Evolutionary conservation across 1,140 invertebrate species (phyloP).

Genomic region (Intoshia linei): DNA sequence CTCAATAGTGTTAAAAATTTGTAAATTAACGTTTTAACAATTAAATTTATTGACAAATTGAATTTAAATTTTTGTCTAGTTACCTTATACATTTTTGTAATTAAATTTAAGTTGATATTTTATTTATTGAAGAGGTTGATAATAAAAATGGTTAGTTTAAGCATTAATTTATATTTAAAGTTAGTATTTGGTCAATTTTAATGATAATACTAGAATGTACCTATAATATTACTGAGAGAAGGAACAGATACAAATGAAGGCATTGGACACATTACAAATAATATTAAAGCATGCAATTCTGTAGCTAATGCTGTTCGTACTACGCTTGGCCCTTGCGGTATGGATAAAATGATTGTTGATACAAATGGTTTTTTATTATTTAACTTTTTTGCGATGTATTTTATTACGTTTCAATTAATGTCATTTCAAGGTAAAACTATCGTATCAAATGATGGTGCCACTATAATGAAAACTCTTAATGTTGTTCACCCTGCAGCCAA

Average conservation of each 20-base stretch:
- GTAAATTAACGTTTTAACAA: no score
- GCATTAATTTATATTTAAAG: no score
- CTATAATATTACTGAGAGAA: constrained; percentile 84
- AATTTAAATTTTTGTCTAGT: no score
- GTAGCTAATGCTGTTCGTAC: constrained; percentile 76
- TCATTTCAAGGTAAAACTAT: constrained; percentile 40
- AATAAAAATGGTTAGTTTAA: no score
- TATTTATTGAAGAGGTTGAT: no score
- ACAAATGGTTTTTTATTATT: neutral
- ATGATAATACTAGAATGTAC: constrained; percentile 64
- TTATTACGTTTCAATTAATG: neutral
- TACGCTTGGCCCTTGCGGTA: constrained; percentile 77
- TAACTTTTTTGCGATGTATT: neutral
- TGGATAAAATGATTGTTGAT: constrained; percentile 95
- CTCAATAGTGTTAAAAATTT: no score
- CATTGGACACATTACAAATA: constrained; percentile 69
- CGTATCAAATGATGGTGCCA: constrained; percentile 97
- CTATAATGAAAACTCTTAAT: constrained; percentile 79
- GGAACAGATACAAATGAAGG: constrained; percentile 84
- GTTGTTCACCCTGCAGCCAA: constrained; percentile 87
- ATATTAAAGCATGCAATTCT: constrained; percentile 91
- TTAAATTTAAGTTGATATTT: no score
- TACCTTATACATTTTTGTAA: no score
- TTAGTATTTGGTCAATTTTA: no score
- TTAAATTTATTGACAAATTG: no score